These are phyloP conservation scores for Allolobophora icterica DNA, from an alignment of 2,888 invertebrate species.

Conservation along the genomic window DNA sequence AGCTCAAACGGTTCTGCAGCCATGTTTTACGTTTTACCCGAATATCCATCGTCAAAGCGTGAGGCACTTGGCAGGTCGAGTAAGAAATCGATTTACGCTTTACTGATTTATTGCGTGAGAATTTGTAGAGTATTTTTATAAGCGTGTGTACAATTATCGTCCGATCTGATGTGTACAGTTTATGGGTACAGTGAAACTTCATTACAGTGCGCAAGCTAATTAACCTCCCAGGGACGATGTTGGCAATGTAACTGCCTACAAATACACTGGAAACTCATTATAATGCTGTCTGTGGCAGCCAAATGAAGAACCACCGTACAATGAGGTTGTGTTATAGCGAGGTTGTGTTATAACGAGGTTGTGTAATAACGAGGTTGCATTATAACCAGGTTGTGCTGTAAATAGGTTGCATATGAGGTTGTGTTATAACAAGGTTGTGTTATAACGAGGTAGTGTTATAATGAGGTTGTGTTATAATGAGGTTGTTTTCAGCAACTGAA, in stretches of 20 bases:
- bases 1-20: too few relatives aligned
- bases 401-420: background rate
- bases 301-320: background rate
- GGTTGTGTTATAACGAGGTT: too few relatives aligned
- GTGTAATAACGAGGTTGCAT: too few relatives aligned
- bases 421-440: background rate
- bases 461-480: background rate
- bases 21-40: too few relatives aligned
- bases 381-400: too few relatives aligned
- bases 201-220: background rate
- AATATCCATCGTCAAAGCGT: background rate
- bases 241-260: background rate
- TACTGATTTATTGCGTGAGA: background rate
- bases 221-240: background rate
- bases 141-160: background rate
- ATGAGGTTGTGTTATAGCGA: too few relatives aligned
- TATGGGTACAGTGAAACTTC: background rate
- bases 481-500: background rate
- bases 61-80: background rate
- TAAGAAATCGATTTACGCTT: background rate
- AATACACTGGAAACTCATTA: too few relatives aligned
- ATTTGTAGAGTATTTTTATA: conserved; percentile 1
- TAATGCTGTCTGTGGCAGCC: background rate
- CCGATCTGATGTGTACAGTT: background rate
- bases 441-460: background rate